Percentiles rank a stretch among this genome's conserved stretches.
These are phyloP conservation scores for Trematomus loennbergii DNA, from an alignment of 2,113 vertebrate genomes.

Conservation along the genomic window DNA sequence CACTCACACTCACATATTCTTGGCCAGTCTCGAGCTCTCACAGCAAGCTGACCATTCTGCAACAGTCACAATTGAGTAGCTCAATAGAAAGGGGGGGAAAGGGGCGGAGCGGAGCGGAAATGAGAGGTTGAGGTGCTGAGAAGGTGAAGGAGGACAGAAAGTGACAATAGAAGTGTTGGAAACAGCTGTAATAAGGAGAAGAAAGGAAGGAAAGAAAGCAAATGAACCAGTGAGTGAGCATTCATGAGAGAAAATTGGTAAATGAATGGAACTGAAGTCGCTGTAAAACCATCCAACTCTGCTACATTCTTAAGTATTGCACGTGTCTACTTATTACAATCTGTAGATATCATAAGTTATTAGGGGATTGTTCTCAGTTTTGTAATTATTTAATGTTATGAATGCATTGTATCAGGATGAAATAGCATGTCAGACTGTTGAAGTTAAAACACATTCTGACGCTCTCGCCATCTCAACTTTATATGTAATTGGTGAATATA, in stretches of 20 bases:
- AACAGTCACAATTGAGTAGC: conserved; percentile 37
- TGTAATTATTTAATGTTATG: too few relatives aligned
- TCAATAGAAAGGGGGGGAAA: conserved; percentile 25
- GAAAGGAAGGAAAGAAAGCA: not conserved
- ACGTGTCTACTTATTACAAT: not conserved
- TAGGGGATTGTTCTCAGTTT: too few relatives aligned
- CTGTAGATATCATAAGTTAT: not conserved
- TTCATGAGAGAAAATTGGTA: not conserved
- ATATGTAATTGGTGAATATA: too few relatives aligned
- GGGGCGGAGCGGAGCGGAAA: conserved; percentile 31
- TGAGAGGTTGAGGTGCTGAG: conserved; percentile 27
- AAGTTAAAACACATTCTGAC: too few relatives aligned
- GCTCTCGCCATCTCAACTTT: too few relatives aligned
- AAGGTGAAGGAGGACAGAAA: conserved; percentile 16
- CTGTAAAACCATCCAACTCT: not conserved
- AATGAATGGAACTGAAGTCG: not conserved
- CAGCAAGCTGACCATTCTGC: conserved; percentile 45
- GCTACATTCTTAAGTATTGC: not conserved
- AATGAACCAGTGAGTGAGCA: not conserved
- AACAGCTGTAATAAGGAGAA: not conserved
- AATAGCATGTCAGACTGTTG: too few relatives aligned
- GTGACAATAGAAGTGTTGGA: conserved; percentile 5
- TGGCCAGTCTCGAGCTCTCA: conserved; percentile 39
- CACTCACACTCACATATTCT: conserved; percentile 23
- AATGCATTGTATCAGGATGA: too few relatives aligned